Evolutionary conservation across 2,888 invertebrate species (phyloP).

Genomic region (Notodonta dromedarius): DNA sequence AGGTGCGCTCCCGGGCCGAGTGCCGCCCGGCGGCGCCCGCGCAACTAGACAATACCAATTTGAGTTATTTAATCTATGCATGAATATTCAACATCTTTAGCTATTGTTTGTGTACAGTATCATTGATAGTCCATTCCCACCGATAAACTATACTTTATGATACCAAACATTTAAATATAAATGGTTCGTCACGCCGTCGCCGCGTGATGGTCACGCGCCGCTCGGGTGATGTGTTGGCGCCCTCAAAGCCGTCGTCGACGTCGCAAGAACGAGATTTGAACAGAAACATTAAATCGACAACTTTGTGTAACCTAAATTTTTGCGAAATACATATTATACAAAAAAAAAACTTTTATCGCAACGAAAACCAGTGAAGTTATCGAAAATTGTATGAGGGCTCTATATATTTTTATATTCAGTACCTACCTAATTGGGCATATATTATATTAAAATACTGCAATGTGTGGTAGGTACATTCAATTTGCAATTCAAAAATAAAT

Average conservation of each 20-base stretch:
- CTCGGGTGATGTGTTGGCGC: slow-evolving; percentile 63
- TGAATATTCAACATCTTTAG: slow-evolving; percentile 50
- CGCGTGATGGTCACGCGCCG: slow-evolving; percentile 71
- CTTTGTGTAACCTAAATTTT: slow-evolving; percentile 37
- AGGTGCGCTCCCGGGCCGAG: slow-evolving; percentile 45
- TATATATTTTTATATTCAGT: no score
- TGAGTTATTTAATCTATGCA: slow-evolving; percentile 59
- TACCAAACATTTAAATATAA: slow-evolving; percentile 59
- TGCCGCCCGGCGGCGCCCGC: slow-evolving; percentile 30
- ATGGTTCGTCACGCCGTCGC: slow-evolving; percentile 60
- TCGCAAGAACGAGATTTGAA: slow-evolving; percentile 31
- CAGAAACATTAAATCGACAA: slow-evolving; percentile 32
- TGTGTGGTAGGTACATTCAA: no score
- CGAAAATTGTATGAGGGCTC: neutral
- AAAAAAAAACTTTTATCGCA: neutral
- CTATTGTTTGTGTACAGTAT: slow-evolving; percentile 59
- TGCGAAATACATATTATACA: slow-evolving; percentile 19
- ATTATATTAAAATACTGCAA: no score
- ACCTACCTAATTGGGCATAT: no score
- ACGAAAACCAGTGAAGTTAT: neutral
- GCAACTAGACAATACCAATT: slow-evolving; percentile 58
- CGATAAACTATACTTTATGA: slow-evolving; percentile 57
- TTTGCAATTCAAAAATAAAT: no score
- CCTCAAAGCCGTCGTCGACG: slow-evolving; percentile 43
- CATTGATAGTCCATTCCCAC: slow-evolving; percentile 59